Base-by-base conservation (phyloP, 2,113 vertebrate species). In the Dipodomys merriami region DNA sequence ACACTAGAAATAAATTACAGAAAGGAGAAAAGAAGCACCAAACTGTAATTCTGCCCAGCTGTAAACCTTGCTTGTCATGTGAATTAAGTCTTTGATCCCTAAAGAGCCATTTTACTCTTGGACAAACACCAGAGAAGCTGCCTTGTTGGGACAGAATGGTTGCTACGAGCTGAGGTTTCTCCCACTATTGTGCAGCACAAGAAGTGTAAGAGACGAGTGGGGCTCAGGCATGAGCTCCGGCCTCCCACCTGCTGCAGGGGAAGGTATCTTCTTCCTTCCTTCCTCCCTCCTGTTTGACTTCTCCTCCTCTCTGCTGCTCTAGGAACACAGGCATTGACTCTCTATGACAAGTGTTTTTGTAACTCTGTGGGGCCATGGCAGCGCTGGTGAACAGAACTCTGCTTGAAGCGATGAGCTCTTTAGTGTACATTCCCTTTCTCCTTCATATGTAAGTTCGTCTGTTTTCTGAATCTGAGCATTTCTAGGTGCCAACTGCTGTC, bases 31-130 rank as follows among this genome's bases (percentile, higher is more conserved):
- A 77, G 73, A 85, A 93, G 79, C 86, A 69, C 89, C 74, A 86
- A 88, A 95, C 18, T 73, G 64, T 92, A 89, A 94, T 95, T 93
- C 86, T 95, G 60, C 83, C 64, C 80, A 92, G 91, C 86, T 96
- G 57, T 84, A 88, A 94, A 86, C 80, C 62, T 89, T 94, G 89
- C 80, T 94, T 95, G 94, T 94, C 79, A 53, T 95, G 46, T 89
- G 91, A 96, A 95, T 95, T 95, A 92, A 96, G 72, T 92, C 88
- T 95, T 94, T 94, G 96, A 95, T 95, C 81, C 62, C 81, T 85
- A 84, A 95, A 95, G 95, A 88, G 95, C 94, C 86, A 90, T 84
- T 96, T 95, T 77, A 82, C 39, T 93, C 81, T 92, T 94, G 83
- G 94, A 95, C 22, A 65, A 49, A 92, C 91, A 91, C 85, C 95